Base-by-base conservation (phyloP, 2,113 vertebrate species). In the Cyrtonyx montezumae region DNA sequence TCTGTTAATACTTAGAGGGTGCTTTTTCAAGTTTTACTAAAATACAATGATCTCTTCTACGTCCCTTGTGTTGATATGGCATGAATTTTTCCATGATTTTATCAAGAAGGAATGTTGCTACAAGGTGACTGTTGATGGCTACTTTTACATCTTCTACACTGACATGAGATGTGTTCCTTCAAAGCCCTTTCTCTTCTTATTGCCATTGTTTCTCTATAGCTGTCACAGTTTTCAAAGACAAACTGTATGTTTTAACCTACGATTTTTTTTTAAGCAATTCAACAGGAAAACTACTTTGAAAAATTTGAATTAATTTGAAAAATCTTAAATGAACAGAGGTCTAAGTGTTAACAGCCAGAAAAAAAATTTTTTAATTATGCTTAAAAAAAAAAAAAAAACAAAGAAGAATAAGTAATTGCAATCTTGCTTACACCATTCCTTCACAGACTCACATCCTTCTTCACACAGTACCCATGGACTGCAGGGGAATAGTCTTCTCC, bases 161-260 rank as follows among this genome's bases (percentile, higher is more conserved):
- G 1, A 21, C 26, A 21, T 66, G 42, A 79, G 15, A 79, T 40
- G 7, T 48, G 15, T 59, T 83, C 26, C 22, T 76, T 91, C 49
- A 80, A 90, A 77, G 18, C 49, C 62, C 49, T 90, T 87, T 79
- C 58, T 32, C 74, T 8, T 58, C 74, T 90, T 88, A 94, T 90
- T 85, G 40, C 30, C 18, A 20, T 66, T 92, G 28, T 85, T 21
- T 85, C 6, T 73, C 20, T 62, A 16, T 19, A n/a, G 13, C 55
- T 95, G 84, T 83, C 71, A 65, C 8, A 42, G 1, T 79, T 82
- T 23, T 79, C 0, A 0, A 67, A 91, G 81, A 85, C 48, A 87
- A 68, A 43, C 3, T 61, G 10, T 55, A 30, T 42, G 21, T 70
- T 92, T 55, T 77, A 18, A 36, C 26, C 48, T 46, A 7, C 32